Evolutionary conservation across 2,888 invertebrate species (phyloP), one percentile per base, ranked within the genome.

Genomic region (Tillus elongatus): DNA sequence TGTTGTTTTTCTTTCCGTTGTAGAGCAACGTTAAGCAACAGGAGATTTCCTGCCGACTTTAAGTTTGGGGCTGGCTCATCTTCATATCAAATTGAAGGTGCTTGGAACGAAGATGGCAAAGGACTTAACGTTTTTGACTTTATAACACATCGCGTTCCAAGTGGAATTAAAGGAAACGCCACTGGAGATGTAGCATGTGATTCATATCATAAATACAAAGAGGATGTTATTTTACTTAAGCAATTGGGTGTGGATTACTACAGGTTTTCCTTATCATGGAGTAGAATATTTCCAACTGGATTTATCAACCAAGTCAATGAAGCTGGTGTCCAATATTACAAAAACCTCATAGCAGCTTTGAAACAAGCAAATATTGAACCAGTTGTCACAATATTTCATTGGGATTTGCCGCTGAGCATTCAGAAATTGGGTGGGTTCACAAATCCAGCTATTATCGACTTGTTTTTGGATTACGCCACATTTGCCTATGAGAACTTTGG

Each of bases 241-340:
- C 55, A 70, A 13, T 58, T 81, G 1, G 76, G 76, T 1, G 71
- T 73, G 2, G 49, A 64, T 32, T 68, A 67, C 53, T 78, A 78
- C 57, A 63, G 77, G 40, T 47, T 52, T 40, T 51, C 51, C 1
- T 19, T 56, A 35, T 45, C 58, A 3, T 55, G 56, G 54, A 39
- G 50, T 9, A 50, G 56, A 48, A 53, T 57, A 27, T 56, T 83
- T 27, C 81, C 82, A 0, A 69, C 63, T 37, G 82, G 82, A 11
- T 68, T 73, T 36, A 68, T 73, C 36, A 70, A 72, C 9, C 54
- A 71, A n/a, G 67, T 84, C 9, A 88, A 82, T 55, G 64, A 70
- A 27, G 68, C 72, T 2, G 88, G 84, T 11, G 69, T 88, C 9
- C 64, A 74, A 37, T 85, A 86, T 61, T 89, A 89, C 60, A 77